Percentiles rank a stretch among this genome's conserved stretches.
Conservation (phyloP, 2,888 invertebrate genomes). For the Eristalis intricaria region DNA sequence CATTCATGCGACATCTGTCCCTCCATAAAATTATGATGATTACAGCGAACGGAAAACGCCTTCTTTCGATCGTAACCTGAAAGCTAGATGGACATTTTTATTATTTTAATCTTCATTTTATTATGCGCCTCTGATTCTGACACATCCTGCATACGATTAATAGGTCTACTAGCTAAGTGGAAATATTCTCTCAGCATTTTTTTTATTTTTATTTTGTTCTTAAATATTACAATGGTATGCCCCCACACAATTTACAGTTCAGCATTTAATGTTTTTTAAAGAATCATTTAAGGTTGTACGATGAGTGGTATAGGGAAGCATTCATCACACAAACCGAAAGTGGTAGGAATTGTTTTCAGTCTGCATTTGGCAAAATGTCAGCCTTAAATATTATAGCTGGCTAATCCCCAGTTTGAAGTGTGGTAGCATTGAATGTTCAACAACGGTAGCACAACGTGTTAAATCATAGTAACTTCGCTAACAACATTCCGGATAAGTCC, state of each 20-base stretch:
- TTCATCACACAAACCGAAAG: background rate
- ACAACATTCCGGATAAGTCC: too few relatives aligned
- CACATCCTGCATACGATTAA: background rate
- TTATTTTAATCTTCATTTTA: background rate
- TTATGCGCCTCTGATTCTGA: background rate
- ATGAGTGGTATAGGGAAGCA: background rate
- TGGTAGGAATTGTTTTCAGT: background rate
- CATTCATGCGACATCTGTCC: constrained; percentile 29
- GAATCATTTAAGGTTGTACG: background rate
- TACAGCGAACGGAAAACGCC: background rate
- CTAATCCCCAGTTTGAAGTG: too few relatives aligned
- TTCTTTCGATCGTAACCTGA: background rate
- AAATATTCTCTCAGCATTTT: background rate
- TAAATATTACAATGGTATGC: too few relatives aligned
- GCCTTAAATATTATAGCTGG: too few relatives aligned
- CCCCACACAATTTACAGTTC: too few relatives aligned
- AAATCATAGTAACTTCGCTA: too few relatives aligned
- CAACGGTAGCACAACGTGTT: too few relatives aligned
- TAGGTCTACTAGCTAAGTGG: background rate
- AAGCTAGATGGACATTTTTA: background rate
- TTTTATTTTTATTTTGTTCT: too few relatives aligned
- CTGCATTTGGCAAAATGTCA: background rate
- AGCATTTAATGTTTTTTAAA: background rate
- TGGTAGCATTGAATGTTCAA: too few relatives aligned
- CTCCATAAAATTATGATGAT: constrained; percentile 23